Percentiles rank a stretch among this genome's conserved stretches.
phyloP scores from a whole-genome alignment of 1,140 invertebrate genomes.

The Drosophila chauvacae region DNA sequence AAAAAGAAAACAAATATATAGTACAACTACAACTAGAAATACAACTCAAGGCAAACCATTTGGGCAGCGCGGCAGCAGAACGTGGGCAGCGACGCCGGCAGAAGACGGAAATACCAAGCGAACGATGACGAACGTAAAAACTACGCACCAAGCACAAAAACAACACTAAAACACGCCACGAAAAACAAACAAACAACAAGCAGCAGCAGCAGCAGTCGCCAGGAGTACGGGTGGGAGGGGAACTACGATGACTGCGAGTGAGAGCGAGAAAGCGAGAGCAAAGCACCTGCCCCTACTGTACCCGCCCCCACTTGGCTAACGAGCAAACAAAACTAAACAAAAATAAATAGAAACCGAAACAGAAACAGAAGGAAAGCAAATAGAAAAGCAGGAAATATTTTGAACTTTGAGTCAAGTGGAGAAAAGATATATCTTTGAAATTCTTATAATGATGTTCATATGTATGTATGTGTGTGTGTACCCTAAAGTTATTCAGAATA shows the following conservation, averaged over 20 bases:
- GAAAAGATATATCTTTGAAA: slow-evolving; percentile 19
- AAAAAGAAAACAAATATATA: slow-evolving; percentile 60
- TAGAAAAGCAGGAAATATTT: slow-evolving; percentile 54
- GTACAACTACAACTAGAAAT: slow-evolving; percentile 44
- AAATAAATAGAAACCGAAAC: slow-evolving; percentile 66
- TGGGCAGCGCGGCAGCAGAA: slow-evolving; percentile 23
- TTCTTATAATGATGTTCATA: neutral
- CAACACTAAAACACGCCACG: slow-evolving; percentile 79
- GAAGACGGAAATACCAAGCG: slow-evolving; percentile 80
- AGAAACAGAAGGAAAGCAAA: slow-evolving; percentile 44
- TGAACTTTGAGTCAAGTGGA: slow-evolving; percentile 50
- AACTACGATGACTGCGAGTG: slow-evolving; percentile 6
- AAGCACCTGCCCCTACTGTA: slow-evolving; percentile 65
- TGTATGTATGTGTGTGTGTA: neutral
- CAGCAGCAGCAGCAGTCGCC: slow-evolving; percentile 26
- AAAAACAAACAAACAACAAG: slow-evolving; percentile 80
- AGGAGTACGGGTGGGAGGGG: slow-evolving; percentile 9
- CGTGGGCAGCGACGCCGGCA: slow-evolving; percentile 47
- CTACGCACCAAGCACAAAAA: slow-evolving; percentile 74
- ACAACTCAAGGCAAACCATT: slow-evolving; percentile 69
- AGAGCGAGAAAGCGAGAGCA: slow-evolving; percentile 26
- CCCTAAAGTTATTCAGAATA: too few species aligned
- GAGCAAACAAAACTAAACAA: slow-evolving; percentile 82
- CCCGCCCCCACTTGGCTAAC: slow-evolving; percentile 53
- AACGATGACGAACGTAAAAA: slow-evolving; percentile 82